Conservation (phyloP, 2,888 invertebrate species). For the Germaria angustata region DNA sequence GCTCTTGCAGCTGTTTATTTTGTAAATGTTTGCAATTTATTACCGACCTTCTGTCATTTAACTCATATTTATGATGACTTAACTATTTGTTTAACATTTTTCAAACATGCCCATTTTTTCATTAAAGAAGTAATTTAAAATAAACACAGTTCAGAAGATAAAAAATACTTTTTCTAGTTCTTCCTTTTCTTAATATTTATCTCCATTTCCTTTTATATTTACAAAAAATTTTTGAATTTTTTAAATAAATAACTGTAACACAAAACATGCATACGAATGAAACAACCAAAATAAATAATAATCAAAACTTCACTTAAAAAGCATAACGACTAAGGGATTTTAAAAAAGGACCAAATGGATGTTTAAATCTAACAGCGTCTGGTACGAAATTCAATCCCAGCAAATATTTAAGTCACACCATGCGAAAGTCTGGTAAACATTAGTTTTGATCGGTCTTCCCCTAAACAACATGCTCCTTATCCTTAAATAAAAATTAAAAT, state of each 20-base stretch:
- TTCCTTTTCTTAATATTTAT: background rate
- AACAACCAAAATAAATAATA: constrained; percentile 23
- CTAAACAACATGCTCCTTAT: no score
- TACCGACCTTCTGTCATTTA: constrained; percentile 38
- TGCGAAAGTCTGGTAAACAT: no score
- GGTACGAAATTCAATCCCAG: no score
- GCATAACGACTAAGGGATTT: no score
- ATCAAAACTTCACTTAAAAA: no score
- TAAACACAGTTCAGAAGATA: constrained; percentile 21
- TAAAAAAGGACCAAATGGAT: no score
- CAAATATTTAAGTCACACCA: no score
- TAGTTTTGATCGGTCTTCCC: no score
- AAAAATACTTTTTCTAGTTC: background rate
- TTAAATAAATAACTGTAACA: constrained; percentile 42
- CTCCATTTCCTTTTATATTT: background rate
- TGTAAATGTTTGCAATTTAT: constrained; percentile 62
- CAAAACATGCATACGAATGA: constrained; percentile 45
- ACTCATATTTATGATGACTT: constrained; percentile 55
- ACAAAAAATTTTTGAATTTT: constrained; percentile 22
- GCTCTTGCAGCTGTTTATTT: constrained; percentile 45
- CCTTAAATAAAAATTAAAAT: no score
- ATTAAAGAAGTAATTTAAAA: constrained; percentile 8
- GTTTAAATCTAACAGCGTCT: no score
- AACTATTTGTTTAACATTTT: constrained; percentile 40
- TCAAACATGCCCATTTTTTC: constrained; percentile 9